Conservation (phyloP, 2,113 vertebrate species). For the Lanius collurio region DNA sequence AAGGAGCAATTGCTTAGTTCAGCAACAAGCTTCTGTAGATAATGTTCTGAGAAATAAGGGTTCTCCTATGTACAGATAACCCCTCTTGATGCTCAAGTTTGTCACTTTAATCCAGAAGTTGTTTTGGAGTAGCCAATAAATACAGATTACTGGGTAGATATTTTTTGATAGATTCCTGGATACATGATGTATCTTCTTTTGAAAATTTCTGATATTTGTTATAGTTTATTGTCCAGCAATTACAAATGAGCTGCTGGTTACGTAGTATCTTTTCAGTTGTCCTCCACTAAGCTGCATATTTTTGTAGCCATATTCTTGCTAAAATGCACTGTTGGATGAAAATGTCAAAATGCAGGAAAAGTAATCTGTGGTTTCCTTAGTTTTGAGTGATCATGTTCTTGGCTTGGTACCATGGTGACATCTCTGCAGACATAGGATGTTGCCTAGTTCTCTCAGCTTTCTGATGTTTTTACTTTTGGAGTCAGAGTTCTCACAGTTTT, state of each 20-base stretch:
- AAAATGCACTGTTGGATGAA: not conserved
- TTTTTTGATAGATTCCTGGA: not conserved
- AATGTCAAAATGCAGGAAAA: not conserved
- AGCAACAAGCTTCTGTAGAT: not conserved
- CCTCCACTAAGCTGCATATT: not conserved
- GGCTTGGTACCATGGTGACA: not conserved
- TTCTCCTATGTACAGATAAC: not conserved
- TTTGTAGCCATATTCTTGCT: not conserved
- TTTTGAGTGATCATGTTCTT: not conserved
- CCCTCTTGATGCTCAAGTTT: not conserved
- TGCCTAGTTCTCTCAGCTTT: too few relatives aligned
- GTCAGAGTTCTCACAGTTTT: too few relatives aligned
- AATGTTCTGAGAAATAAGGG: not conserved
- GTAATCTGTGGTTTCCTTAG: not conserved
- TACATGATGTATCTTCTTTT: not conserved
- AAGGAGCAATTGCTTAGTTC: not conserved
- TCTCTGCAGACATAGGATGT: not conserved
- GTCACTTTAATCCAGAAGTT: not conserved
- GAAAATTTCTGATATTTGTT: not conserved
- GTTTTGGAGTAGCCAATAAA: not conserved
- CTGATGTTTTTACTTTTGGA: too few relatives aligned
- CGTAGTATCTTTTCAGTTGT: not conserved
- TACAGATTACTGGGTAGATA: not conserved
- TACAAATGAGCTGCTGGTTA: not conserved
- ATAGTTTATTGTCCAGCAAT: not conserved